A percentile compares a stretch with the other conserved stretches of the same genome.
Evolutionary conservation across 2,888 invertebrate genomes (phyloP).

Genomic region (Brachylomia viminalis): DNA sequence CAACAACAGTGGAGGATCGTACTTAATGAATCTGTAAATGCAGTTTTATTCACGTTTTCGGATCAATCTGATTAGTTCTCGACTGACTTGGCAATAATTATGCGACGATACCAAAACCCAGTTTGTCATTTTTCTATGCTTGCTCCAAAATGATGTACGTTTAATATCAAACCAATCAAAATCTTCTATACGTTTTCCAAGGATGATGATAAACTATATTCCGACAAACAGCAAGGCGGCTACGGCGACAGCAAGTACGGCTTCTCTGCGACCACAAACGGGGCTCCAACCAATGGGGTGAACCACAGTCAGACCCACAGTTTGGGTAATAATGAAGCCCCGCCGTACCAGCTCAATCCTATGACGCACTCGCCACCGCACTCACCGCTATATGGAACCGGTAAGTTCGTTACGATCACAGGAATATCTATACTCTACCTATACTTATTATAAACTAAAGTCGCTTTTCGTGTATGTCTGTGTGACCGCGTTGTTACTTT

Average conservation of each 20-base stretch:
- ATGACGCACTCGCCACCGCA: conserved; percentile 88
- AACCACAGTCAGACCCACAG: conserved; percentile 79
- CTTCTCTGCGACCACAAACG: conserved; percentile 88
- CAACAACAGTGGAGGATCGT: conserved; percentile 4
- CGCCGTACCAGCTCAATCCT: conserved; percentile 83
- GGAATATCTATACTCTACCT: too few species aligned
- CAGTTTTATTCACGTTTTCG: background rate
- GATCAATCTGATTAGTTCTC: background rate
- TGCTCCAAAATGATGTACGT: background rate
- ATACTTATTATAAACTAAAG: too few species aligned
- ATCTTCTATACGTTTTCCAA: background rate
- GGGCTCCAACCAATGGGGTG: conserved; percentile 74
- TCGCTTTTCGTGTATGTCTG: too few species aligned
- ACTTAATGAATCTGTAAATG: conserved; percentile 8
- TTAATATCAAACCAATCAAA: background rate
- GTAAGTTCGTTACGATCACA: conserved; percentile 69
- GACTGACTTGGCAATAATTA: background rate
- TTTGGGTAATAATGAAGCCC: conserved; percentile 80
- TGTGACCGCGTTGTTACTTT: too few species aligned
- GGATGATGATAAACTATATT: background rate
- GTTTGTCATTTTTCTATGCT: background rate
- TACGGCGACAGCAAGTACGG: conserved; percentile 92
- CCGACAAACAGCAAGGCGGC: conserved; percentile 83
- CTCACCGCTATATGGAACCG: conserved; percentile 90
- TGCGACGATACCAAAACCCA: background rate